Percentiles rank a stretch among this genome's conserved stretches.
These are phyloP conservation scores for Benthosema pterotum DNA, from an alignment of 2,797 vertebrate species.

Conservation along the genomic window DNA sequence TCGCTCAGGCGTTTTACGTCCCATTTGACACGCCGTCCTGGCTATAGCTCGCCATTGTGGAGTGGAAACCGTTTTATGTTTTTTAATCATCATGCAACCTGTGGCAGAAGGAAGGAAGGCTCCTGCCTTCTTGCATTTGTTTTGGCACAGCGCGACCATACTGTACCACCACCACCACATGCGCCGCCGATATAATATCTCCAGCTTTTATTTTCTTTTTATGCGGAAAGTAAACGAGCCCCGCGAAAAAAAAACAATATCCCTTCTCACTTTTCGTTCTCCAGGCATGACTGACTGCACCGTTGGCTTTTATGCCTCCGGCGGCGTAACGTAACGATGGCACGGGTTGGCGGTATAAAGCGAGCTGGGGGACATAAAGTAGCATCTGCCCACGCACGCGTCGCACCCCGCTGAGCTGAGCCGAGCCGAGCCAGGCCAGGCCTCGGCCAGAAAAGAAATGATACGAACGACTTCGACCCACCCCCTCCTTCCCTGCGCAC, in stretches of 20 bases:
- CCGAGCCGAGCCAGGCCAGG: too few species aligned
- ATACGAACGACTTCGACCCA: too few species aligned
- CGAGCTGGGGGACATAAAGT: conserved; percentile 57
- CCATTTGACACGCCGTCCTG: background rate
- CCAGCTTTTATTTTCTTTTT: too few species aligned
- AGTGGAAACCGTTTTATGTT: conserved; percentile 38
- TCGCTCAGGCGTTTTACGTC: conserved; percentile 3
- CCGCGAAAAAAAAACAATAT: conserved; percentile 37
- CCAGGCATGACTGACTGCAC: conserved; percentile 62
- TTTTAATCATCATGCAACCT: conserved; percentile 46
- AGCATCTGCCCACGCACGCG: conserved; percentile 70
- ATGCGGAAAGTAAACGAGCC: conserved; percentile 58
- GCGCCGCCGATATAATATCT: too few species aligned
- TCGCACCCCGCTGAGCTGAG: conserved; percentile 49
- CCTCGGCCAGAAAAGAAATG: conserved; percentile 27
- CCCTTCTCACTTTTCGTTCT: conserved; percentile 53
- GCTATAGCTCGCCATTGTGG: too few species aligned
- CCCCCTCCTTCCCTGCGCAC: background rate
- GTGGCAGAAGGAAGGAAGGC: background rate
- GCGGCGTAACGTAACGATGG: conserved; percentile 43
- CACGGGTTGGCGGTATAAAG: conserved; percentile 60
- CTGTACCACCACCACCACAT: too few species aligned
- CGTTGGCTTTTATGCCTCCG: conserved; percentile 57
- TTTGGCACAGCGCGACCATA: conserved; percentile 52
- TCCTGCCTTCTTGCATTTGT: conserved; percentile 24